Evolutionary conservation across 37 sponge, comb jelly and placozoan genomes (phyloP), one percentile per base, ranked within the genome.

Genomic region (Aphrocallistes beatrix): DNA sequence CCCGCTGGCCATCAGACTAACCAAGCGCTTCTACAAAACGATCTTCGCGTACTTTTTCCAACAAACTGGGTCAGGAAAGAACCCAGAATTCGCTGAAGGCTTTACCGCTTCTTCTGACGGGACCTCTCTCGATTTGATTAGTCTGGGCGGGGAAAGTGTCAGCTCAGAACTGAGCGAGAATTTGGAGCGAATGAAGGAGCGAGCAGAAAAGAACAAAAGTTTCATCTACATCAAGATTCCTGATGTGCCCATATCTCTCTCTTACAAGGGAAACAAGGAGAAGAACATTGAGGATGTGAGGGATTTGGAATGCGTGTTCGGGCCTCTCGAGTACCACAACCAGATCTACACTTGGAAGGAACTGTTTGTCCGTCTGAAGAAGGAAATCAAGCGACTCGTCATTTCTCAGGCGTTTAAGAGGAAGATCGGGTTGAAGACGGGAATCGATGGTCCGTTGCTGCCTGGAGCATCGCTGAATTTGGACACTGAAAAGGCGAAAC

Each of bases 201-300:
- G 97, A 51, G 97, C 97, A 23, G 85, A 87, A 38, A 60, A 91
- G 28, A 90, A 88, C 51, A 94, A 94, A 50, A 91, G 93, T 39
- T 96, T 96, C 51, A 91, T 96, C 36, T 96, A 96, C 51, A 89
- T 96, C 42, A 96, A 96, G 85, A 91, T 96, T 13, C 93, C 97
- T 0, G 88, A 89, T 49, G 87, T 87, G 28, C 86, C 97, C 37
- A 83, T 96, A 0, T 89, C 87, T 48, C 87, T 96, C 47, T 94
- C 91, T 37, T 96, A 94, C 83, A 94, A 91, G 87, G 95, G 89
- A 39, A 39, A 32, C 45, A 39, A n/a, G 3, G 81, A 88, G 23
- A 50, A 75, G 42, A 81, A 16, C 84, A 36, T 88, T 36, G 82
- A 38, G 32, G 84, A 87, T 86, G 51, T 87, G 39, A 50, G 83